phyloP scores from a whole-genome alignment of 2,888 invertebrate genomes.

The Helicoverpa assulta region DNA sequence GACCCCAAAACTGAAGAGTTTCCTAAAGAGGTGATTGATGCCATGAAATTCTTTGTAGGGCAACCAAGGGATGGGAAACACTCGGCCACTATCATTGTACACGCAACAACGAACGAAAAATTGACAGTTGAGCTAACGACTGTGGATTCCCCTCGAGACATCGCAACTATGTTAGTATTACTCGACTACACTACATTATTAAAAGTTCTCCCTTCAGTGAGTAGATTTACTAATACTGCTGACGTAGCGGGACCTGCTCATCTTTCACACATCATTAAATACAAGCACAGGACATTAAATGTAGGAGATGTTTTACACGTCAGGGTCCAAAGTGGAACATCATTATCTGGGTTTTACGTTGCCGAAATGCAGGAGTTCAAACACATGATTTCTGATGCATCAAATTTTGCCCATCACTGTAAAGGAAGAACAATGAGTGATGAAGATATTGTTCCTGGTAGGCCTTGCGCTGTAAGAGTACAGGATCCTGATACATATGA shows the following conservation, averaged over 20 bases:
- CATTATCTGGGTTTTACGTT: slow-evolving; percentile 40
- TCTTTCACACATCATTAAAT: slow-evolving; percentile 17
- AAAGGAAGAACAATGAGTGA: slow-evolving; percentile 20
- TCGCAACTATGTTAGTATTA: slow-evolving; percentile 42
- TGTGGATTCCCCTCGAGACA: slow-evolving; percentile 40
- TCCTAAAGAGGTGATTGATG: slow-evolving; percentile 35
- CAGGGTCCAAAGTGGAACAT: slow-evolving; percentile 41
- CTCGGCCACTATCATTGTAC: slow-evolving; percentile 29
- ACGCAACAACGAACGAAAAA: slow-evolving; percentile 13
- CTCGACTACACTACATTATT: slow-evolving; percentile 27
- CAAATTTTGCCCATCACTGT: slow-evolving; percentile 32
- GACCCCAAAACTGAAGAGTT: slow-evolving; percentile 35
- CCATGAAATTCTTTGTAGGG: slow-evolving; percentile 36
- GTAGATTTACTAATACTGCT: slow-evolving; percentile 16
- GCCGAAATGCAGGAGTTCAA: slow-evolving; percentile 49
- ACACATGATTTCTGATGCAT: slow-evolving; percentile 1
- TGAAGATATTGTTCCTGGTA: slow-evolving; percentile 23
- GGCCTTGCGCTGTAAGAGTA: slow-evolving; percentile 46
- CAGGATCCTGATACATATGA: slow-evolving; percentile 28
- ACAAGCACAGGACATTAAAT: slow-evolving; percentile 28
- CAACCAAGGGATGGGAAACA: slow-evolving; percentile 10
- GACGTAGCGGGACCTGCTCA: neutral
- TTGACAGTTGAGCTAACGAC: slow-evolving; percentile 44
- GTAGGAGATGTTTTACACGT: slow-evolving; percentile 43
- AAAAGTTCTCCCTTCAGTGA: neutral